phyloP scores from a whole-genome alignment of 1,140 invertebrate species.

The Macrotrachela quadricornifera region DNA sequence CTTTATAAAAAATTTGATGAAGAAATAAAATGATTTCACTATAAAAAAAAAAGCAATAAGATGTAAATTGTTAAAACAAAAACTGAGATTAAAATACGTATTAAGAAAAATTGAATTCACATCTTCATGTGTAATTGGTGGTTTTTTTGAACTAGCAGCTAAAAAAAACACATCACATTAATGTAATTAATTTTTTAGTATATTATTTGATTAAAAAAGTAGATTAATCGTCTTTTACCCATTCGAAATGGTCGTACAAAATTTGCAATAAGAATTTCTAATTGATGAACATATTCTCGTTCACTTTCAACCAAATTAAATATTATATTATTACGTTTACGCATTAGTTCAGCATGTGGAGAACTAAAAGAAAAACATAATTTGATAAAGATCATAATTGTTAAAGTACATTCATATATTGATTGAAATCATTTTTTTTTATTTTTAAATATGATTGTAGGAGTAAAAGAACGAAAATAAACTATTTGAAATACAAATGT shows the following conservation, averaged over 20 bases:
- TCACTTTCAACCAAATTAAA: constrained; percentile 76
- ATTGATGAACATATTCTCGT: constrained; percentile 44
- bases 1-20: constrained; percentile 82
- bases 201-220: too few relatives aligned
- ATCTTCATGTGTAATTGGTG: constrained; percentile 74
- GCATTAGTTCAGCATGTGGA: constrained; percentile 75
- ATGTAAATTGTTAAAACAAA: too few relatives aligned
- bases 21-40: constrained; percentile 74
- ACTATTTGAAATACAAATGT: too few relatives aligned
- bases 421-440: too few relatives aligned
- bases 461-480: too few relatives aligned
- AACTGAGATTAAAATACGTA: too few relatives aligned
- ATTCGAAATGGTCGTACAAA: constrained; percentile 75
- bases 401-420: too few relatives aligned
- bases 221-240: too few relatives aligned
- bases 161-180: too few relatives aligned
- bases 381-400: too few relatives aligned
- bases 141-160: constrained; percentile 64
- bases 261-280: constrained; percentile 71
- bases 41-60: constrained; percentile 14
- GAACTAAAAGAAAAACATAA: constrained; percentile 33
- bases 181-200: too few relatives aligned
- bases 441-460: too few relatives aligned
- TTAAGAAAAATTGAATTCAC: constrained; percentile 85
- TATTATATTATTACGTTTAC: constrained; percentile 72